Evolutionary conservation across 2,113 vertebrate genomes (phyloP), one percentile per base, ranked within the genome.

Genomic region (Callipepla squamata): DNA sequence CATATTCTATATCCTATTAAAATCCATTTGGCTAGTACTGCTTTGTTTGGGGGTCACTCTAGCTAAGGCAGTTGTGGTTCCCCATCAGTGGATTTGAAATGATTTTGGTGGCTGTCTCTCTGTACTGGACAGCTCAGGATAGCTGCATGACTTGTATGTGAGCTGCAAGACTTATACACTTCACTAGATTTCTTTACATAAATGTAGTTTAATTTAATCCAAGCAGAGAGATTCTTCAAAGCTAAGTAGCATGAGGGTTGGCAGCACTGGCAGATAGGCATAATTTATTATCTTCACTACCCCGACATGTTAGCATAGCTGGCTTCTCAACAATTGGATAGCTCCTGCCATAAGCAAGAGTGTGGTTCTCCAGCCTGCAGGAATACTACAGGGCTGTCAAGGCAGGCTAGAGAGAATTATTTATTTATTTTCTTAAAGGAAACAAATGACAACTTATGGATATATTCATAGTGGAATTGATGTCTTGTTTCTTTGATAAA

Each of bases 371-470:
- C 22, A 77, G 8, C 76, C 73, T 80, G 28, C 22, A 57, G 28
- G 9, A 80, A 51, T 74, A 50, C 23, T 84, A 17, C 13, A 59
- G 26, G 14, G 4, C 11, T 94, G 22, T 42, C 69, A 88, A 78
- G 73, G 38, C 14, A 36, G 20, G 36, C 34, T 83, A 57, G 48
- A 72, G 80, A 58, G 42, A 15, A 3, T 8, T 53, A 23, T 69
- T 66, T 50, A 20, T 15, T 69, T 50, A 8, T 22, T 61, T 68
- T 80, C 91, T 75, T 48, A 22, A 81, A 89, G 38, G 45, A 78
- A 92, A 90, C 40, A 86, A 58, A 93, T 73, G 23, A 50, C 90
- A 84, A 89, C 76, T 90, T 81, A 76, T 82, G 80, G 50, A 66
- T 93, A 28, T 69, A 87, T 81, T 90, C 30, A 66, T 65, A 40